A percentile compares a stretch with the other conserved stretches of the same genome.
These are phyloP conservation scores for Volucella bombylans DNA, from an alignment of 2,888 invertebrate species.

Conservation along the genomic window DNA sequence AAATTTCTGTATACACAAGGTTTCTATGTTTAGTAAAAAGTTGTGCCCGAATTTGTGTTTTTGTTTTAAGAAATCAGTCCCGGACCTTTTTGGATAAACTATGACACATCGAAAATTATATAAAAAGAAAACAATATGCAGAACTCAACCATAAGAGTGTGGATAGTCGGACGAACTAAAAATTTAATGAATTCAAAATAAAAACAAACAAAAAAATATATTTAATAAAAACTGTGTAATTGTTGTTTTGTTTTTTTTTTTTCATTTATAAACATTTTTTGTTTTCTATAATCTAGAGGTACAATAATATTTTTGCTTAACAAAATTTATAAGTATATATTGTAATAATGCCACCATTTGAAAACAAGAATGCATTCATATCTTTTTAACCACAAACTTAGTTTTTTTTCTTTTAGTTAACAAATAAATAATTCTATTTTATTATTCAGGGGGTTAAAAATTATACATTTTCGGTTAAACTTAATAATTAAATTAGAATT, in stretches of 20 bases:
- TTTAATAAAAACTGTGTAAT: slow-evolving; percentile 44
- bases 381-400: slow-evolving; percentile 35
- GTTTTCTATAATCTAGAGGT: slow-evolving; percentile 22
- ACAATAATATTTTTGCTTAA: slow-evolving; percentile 25
- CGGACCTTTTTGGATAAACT: too few relatives aligned
- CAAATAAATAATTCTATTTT: slow-evolving; percentile 54
- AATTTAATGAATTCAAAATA: not conserved
- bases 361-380: slow-evolving; percentile 19
- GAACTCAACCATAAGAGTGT: not conserved
- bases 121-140: too few relatives aligned
- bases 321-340: slow-evolving; percentile 25
- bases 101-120: too few relatives aligned
- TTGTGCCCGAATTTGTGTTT: too few relatives aligned
- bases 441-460: not conserved
- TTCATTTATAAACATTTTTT: slow-evolving; percentile 8
- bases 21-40: too few relatives aligned
- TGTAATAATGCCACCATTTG: slow-evolving; percentile 49
- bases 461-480: not conserved
- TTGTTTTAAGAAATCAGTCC: too few relatives aligned
- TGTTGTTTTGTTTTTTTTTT: not conserved
- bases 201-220: slow-evolving; percentile 2
- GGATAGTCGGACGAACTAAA: not conserved
- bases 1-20: too few relatives aligned
- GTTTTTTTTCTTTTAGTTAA: slow-evolving; percentile 30
- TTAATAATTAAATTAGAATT: slow-evolving; percentile 44